These are phyloP conservation scores for Carcina quercana DNA, from an alignment of 2,888 invertebrate genomes.

Conservation along the genomic window DNA sequence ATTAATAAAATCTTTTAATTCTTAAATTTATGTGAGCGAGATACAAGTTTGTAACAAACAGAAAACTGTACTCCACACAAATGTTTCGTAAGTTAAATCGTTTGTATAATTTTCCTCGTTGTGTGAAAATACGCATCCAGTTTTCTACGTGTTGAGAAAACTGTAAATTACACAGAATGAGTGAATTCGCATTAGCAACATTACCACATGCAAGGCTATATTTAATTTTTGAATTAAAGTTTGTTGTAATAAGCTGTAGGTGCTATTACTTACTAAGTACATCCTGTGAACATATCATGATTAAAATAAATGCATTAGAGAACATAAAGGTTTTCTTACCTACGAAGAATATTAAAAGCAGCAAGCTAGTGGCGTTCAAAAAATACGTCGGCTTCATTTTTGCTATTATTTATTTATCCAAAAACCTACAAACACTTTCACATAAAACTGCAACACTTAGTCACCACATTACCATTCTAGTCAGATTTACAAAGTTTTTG, in stretches of 20 bases:
- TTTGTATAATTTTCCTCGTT: too few species aligned
- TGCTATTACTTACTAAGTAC: background rate
- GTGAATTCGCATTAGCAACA: too few species aligned
- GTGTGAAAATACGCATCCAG: too few species aligned
- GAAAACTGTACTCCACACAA: too few species aligned
- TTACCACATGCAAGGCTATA: background rate
- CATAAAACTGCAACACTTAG: constrained; percentile 33
- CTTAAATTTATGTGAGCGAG: too few species aligned
- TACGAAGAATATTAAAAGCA: constrained; percentile 48
- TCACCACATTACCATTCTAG: constrained; percentile 36
- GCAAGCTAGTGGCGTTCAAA: constrained; percentile 41
- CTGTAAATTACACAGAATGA: too few species aligned
- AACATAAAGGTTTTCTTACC: constrained; percentile 22
- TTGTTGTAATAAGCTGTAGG: too few species aligned
- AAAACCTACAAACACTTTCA: constrained; percentile 61
- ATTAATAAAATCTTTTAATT: too few species aligned
- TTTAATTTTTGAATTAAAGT: background rate
- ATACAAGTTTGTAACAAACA: too few species aligned
- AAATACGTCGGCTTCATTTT: constrained; percentile 45
- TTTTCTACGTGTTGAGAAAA: too few species aligned
- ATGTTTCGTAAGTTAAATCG: too few species aligned
- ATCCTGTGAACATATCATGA: background rate
- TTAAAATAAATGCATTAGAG: background rate
- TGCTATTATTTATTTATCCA: constrained; percentile 34
- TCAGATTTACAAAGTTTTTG: constrained; percentile 14